These are phyloP conservation scores for Oscheius sp. DNA, from an alignment of 2,888 invertebrate genomes.

Conservation along the genomic window DNA sequence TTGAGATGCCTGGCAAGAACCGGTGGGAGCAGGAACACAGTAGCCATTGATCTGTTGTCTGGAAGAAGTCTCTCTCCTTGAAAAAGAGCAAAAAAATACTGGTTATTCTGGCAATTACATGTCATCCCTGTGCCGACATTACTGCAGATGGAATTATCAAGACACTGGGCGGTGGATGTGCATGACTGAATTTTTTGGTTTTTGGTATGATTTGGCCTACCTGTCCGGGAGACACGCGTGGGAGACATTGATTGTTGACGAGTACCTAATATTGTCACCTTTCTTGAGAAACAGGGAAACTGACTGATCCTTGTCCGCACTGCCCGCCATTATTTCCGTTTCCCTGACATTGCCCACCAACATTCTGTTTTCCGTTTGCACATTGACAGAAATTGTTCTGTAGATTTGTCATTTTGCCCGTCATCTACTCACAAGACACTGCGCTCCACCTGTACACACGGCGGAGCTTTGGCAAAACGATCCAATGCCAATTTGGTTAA, in stretches of 20 bases:
- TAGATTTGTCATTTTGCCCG: no score
- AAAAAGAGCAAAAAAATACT: background rate
- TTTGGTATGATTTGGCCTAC: no score
- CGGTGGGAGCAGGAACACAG: slow-evolving; percentile 43
- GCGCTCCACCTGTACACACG: slow-evolving; percentile 12
- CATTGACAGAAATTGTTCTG: slow-evolving; percentile 29
- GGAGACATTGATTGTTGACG: slow-evolving; percentile 9
- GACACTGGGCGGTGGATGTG: background rate
- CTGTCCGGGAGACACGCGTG: background rate
- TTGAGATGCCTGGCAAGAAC: slow-evolving; percentile 36
- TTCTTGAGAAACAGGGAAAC: background rate
- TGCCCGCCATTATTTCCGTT: slow-evolving; percentile 18
- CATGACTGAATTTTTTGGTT: no score
- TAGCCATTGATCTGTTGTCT: slow-evolving; percentile 50
- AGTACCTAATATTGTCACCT: background rate
- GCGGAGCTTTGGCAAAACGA: slow-evolving; percentile 8
- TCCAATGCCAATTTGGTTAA: slow-evolving; percentile 10
- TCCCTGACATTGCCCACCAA: slow-evolving; percentile 1
- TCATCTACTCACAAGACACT: slow-evolving; percentile 12
- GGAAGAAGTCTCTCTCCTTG: slow-evolving; percentile 1
- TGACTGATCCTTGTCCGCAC: slow-evolving; percentile 14
- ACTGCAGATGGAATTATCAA: slow-evolving; percentile 6
- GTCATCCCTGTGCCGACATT: no score
- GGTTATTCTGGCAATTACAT: slow-evolving; percentile 32
- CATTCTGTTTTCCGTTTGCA: background rate